phyloP scores from a whole-genome alignment of 2,888 invertebrate species.

The Microplitis deprimator region DNA sequence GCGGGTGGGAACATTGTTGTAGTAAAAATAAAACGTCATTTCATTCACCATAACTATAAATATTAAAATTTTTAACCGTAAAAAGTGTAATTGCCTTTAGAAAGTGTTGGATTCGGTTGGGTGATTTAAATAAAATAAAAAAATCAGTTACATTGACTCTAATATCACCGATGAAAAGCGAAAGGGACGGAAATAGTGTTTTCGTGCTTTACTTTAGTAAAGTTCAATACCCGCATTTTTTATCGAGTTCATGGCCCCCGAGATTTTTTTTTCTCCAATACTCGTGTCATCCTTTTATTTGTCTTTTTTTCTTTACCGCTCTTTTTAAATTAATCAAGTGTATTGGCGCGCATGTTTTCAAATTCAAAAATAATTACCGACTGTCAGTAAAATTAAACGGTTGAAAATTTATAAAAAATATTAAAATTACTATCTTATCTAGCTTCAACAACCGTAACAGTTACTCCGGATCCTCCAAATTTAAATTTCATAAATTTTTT shows the following conservation, averaged over 20 bases:
- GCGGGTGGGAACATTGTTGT: too few species aligned
- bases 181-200: slow-evolving; percentile 9
- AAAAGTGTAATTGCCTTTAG: neutral
- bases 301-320: neutral
- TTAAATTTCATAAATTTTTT: too few species aligned
- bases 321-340: too few species aligned
- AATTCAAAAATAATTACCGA: neutral
- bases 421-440: neutral
- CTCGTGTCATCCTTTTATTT: neutral
- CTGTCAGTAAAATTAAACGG: neutral
- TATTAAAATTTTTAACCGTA: too few species aligned
- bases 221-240: slow-evolving; percentile 7
- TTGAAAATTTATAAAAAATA: neutral
- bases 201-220: neutral
- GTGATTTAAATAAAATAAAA: neutral
- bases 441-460: too few species aligned
- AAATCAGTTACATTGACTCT: neutral
- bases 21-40: too few species aligned
- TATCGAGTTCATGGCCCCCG: neutral
- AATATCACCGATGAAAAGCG: neutral
- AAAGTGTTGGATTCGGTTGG: neutral
- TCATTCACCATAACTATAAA: too few species aligned
- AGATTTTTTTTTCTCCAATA: neutral
- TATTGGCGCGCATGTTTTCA: neutral
- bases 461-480: too few species aligned